Percentiles rank a stretch among this genome's conserved stretches.
Evolutionary conservation across 2,888 invertebrate species (phyloP).

Genomic region (Eutolmus rufibarbis): DNA sequence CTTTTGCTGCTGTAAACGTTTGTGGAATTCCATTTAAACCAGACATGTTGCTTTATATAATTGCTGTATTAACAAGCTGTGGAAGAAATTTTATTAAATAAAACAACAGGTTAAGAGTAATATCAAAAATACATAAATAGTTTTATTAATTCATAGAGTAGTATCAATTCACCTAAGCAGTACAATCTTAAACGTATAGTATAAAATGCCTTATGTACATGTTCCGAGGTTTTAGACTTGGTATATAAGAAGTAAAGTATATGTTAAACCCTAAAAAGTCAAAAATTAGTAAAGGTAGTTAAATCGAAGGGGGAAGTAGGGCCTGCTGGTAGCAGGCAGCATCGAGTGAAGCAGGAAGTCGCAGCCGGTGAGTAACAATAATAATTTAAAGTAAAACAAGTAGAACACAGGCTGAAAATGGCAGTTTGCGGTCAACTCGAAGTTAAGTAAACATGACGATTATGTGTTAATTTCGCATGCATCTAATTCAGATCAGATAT

Average conservation of each 20-base stretch:
- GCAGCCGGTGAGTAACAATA: not conserved
- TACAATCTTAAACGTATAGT: constrained; percentile 1
- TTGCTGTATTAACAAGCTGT: not conserved
- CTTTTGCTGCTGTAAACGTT: too few relatives aligned
- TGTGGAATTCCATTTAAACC: not conserved
- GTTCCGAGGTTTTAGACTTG: not conserved
- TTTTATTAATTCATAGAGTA: constrained; percentile 15
- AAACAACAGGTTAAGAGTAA: not conserved
- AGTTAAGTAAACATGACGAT: not conserved
- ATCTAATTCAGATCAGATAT: constrained; percentile 27
- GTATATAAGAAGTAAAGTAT: not conserved
- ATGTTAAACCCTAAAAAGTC: not conserved
- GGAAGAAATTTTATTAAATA: not conserved
- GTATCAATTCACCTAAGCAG: not conserved
- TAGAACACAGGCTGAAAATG: constrained; percentile 5
- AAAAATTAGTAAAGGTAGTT: not conserved
- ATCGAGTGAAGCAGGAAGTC: not conserved
- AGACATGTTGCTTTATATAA: not conserved
- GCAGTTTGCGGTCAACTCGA: constrained; percentile 16
- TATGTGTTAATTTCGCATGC: constrained; percentile 12
- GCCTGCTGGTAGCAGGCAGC: not conserved
- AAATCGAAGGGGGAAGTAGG: not conserved
- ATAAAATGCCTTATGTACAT: constrained; percentile 5
- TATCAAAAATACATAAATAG: constrained; percentile 20
- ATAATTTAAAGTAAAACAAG: constrained; percentile 3